Percentiles rank a stretch among this genome's conserved stretches.
Conservation (phyloP, 2,797 vertebrate species). For the Mus minutoides region DNA sequence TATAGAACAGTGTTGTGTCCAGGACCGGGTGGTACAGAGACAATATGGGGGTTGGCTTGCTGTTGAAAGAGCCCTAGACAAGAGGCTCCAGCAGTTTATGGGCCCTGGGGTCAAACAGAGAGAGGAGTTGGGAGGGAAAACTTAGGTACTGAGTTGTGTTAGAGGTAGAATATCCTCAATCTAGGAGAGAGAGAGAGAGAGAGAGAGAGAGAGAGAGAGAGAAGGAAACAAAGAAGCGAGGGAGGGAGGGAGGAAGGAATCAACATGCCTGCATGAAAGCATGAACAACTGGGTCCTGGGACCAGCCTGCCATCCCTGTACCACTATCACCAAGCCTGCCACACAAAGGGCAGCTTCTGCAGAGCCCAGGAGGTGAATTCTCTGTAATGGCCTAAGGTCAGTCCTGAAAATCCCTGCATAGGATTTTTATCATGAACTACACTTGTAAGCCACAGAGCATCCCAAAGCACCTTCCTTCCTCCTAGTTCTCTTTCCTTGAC, state of each 20-base stretch:
- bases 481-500: neutral
- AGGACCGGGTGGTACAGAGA: neutral
- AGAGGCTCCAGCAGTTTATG: neutral
- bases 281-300: neutral
- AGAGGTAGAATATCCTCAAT: neutral
- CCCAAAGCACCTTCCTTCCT: neutral
- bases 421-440: neutral
- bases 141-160: neutral
- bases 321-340: neutral
- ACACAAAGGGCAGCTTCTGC: neutral
- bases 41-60: neutral
- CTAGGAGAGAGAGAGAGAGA: neutral
- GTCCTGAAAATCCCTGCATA: neutral
- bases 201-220: accelerated
- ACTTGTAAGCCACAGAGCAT: neutral
- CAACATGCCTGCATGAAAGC: neutral
- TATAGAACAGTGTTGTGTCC: neutral
- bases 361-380: neutral
- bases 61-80: neutral
- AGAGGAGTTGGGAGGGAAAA: neutral
- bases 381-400: neutral
- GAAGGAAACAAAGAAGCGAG: too few relatives aligned
- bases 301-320: neutral
- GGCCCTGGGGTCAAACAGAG: neutral
- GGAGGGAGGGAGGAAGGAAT: neutral